phyloP scores from a whole-genome alignment of 2,797 vertebrate species.

The Amblyraja radiata region DNA sequence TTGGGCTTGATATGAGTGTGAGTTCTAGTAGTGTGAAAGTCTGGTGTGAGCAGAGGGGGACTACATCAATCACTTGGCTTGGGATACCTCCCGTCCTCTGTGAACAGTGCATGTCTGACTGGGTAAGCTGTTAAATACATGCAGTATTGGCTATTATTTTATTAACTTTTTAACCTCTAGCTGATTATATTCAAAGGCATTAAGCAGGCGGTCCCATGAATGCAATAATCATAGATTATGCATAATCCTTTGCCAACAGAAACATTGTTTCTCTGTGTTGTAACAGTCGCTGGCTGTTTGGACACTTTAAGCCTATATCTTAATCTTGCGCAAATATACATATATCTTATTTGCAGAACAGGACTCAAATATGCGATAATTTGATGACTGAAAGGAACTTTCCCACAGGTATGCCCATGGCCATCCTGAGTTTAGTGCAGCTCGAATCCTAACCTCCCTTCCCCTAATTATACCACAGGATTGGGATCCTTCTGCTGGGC shows the following conservation, averaged over 20 bases:
- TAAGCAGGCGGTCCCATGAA: background rate
- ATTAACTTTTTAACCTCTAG: background rate
- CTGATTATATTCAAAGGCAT: background rate
- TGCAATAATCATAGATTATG: background rate
- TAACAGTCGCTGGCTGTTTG: conserved; percentile 26
- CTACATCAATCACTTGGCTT: background rate
- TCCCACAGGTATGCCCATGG: background rate
- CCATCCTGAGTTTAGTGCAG: background rate
- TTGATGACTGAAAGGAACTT: background rate
- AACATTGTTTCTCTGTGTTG: conserved; percentile 8
- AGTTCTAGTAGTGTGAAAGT: background rate
- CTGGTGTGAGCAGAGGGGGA: background rate
- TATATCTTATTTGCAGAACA: background rate
- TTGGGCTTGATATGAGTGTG: background rate
- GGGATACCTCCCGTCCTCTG: no score
- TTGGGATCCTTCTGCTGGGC: no score
- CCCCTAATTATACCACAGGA: no score
- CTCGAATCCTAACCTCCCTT: background rate
- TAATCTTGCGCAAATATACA: conserved; percentile 28
- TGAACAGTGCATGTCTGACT: background rate
- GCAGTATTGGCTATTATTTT: background rate
- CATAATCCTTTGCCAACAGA: conserved; percentile 24
- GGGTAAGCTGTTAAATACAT: background rate
- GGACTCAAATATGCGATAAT: background rate
- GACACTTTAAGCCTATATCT: conserved; percentile 24